Base-by-base conservation (phyloP, 2,113 vertebrate genomes). In the Cygnus buccinator region DNA sequence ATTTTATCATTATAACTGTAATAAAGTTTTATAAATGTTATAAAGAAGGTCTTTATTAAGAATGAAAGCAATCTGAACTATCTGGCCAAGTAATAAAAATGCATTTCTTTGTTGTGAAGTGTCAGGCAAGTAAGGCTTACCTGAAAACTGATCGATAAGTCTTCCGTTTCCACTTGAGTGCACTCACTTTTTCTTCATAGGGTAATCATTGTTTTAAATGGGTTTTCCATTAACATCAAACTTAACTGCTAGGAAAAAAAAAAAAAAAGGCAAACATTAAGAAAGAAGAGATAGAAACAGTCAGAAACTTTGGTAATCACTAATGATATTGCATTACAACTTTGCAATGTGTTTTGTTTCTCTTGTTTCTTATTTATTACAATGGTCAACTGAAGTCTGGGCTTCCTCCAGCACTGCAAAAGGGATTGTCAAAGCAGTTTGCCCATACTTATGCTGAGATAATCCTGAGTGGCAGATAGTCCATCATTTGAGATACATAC, bases 21-120 rank as follows among this genome's bases (percentile, higher is more conserved):
- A 97, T 98, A 97, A 98, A 98, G 97, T 98, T 98, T 98, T 97
- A 98, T 97, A 98, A 98, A 83, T 94, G 97, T 97, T 98, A 96
- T 98, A 95, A 97, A 98, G 97, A 96, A 92, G 90, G 90, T 95
- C 98, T 98, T 98, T 98, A 94, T 93, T 90, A 91, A 97, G 94
- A 97, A 84, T 95, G 97, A 97, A 97, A 85, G 97, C 98, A 98
- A 97, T 94, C 94, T 96, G 97, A 97, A 97, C 96, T 98, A 94
- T 95, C 93, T 97, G 93, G 81, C 93, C 94, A 96, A 96, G 97
- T 93, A 97, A 97, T 98, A 97, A 98, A 98, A 98, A 95, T 48
- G 80, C 88, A 97, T 97, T 98, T 89, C 87, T 96, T 95, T 86
- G 84, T 97, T 78, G 33, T 81, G 74, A 97, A 87, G 94, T 85